Evolutionary conservation across 2,797 vertebrate species (phyloP), one percentile per base, ranked within the genome.

Genomic region (Pipistrellus kuhlii): DNA sequence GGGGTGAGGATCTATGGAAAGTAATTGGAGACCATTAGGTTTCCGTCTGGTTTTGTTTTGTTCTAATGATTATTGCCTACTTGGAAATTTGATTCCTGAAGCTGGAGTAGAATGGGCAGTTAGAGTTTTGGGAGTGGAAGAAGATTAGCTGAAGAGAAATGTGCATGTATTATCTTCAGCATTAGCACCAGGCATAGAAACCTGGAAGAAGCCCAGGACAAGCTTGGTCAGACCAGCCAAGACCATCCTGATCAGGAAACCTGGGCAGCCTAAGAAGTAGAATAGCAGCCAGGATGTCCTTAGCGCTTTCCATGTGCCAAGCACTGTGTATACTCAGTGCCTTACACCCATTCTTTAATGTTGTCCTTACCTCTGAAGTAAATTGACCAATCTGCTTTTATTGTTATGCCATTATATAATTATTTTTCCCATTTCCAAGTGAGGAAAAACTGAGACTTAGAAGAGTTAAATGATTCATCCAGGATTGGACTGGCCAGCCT

Each of bases 31-130:
- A 68, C 6, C 25, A 48, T 82, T 7, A 73, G 20, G 1, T 66
- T 8, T 95, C 64, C 71, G 27, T 87, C 51, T 77, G 10, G 75
- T 78, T 84, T 85, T 88, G 46, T 66, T 59, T 68, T 86, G 23
- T 57, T 86, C 85, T 41, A 35, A 76, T 76, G 30, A 66, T 62
- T 41, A 17, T 73, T 87, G n/a, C 10, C 27, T 20, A 25, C 41
- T 76, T 94, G 78, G 30, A 93, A 85, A 13, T 92, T 87, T 77
- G 53, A 80, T 66, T 92, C n/a, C 41, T 25, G 12, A 87, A 91
- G 25, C 25, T 53, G 41, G 53, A 95, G 64, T 9, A 83, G 62
- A 91, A 75, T 77, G 62, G 82, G 25, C 35, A 86, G 13, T 32
- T 77, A 44, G 46, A 81, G 3, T 85, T 15, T 46, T 82, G 41